These are phyloP conservation scores for Eupithecia inturbata DNA, from an alignment of 2,888 invertebrate genomes.

Conservation along the genomic window DNA sequence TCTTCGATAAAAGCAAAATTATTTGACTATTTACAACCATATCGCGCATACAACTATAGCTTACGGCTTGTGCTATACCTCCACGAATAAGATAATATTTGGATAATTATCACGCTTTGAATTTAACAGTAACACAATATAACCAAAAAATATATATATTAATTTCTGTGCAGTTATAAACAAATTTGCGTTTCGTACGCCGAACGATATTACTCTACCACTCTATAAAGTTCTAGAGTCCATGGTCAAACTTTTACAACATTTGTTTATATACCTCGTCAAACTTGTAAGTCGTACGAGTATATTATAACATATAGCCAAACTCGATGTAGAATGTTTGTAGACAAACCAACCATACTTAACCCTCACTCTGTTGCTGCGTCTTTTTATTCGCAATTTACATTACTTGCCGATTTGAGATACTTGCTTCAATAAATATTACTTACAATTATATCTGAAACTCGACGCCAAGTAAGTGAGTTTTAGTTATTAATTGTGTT, in stretches of 20 bases:
- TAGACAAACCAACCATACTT: too few relatives aligned
- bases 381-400: too few relatives aligned
- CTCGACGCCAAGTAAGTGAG: too few relatives aligned
- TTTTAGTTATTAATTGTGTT: too few relatives aligned
- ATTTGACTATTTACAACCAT: background rate
- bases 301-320: too few relatives aligned
- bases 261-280: background rate
- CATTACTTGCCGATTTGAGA: too few relatives aligned
- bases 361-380: too few relatives aligned
- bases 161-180: constrained; percentile 54
- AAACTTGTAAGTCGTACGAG: background rate
- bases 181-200: constrained; percentile 65
- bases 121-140: constrained; percentile 34
- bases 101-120: constrained; percentile 18
- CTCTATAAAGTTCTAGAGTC: constrained; percentile 55
- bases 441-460: too few relatives aligned
- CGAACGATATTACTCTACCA: constrained; percentile 70
- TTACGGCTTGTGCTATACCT: background rate
- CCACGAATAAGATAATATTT: constrained; percentile 1
- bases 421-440: too few relatives aligned
- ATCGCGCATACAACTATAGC: background rate
- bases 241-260: background rate
- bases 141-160: constrained; percentile 33
- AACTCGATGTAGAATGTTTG: too few relatives aligned
- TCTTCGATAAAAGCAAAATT: too few relatives aligned